Evolutionary conservation across 2,113 vertebrate genomes (phyloP).

Genomic region (Puntigrus tetrazona): DNA sequence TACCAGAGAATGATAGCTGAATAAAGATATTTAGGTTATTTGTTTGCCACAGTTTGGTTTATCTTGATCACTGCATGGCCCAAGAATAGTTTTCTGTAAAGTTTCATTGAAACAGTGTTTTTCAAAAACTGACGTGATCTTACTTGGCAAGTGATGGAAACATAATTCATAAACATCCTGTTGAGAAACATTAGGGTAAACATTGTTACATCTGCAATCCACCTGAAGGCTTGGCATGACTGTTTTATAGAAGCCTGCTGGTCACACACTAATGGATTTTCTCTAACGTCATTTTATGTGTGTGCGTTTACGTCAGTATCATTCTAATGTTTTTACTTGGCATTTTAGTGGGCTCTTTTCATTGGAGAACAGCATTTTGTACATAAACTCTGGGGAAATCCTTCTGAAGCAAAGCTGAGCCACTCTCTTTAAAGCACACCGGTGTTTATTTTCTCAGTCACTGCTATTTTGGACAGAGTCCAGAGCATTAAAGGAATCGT

Average conservation of each 20-base stretch:
- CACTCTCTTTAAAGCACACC: not conserved
- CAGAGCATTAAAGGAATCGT: not conserved
- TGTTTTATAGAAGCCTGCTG: not conserved
- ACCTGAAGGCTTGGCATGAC: not conserved
- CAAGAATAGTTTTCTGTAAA: not conserved
- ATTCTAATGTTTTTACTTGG: not conserved
- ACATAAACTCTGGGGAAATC: not conserved
- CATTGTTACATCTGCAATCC: not conserved
- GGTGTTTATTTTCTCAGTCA: not conserved
- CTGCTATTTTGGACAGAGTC: not conserved
- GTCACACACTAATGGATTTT: not conserved
- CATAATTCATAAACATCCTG: not conserved
- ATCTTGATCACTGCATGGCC: not conserved
- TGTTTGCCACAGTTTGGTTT: not conserved
- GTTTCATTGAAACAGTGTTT: not conserved
- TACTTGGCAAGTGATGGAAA: not conserved
- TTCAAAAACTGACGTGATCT: not conserved
- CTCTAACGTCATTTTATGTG: not conserved
- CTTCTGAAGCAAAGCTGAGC: not conserved
- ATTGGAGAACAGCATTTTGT: not conserved
- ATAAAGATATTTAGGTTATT: not conserved
- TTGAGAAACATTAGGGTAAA: not conserved
- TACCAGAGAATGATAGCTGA: no score
- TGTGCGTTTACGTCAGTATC: not conserved
- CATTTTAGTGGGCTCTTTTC: not conserved